These are phyloP conservation scores for Leucophenga maculata DNA, from an alignment of 2,888 invertebrate genomes.

Conservation along the genomic window DNA sequence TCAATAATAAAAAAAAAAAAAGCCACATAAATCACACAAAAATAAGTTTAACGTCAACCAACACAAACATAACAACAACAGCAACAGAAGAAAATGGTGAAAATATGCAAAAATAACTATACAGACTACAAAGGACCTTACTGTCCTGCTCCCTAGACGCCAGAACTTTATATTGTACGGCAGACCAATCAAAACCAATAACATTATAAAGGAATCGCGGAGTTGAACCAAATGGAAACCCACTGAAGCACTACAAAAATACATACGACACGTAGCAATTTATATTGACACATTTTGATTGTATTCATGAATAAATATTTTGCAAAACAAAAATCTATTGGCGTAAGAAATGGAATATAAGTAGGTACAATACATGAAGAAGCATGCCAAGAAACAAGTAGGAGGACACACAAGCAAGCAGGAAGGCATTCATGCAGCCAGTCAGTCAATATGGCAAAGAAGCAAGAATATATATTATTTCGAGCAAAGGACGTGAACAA, in stretches of 20 bases:
- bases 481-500: constrained; percentile 13
- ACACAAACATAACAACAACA: too few species aligned
- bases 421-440: neutral
- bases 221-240: neutral
- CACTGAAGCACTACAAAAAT: constrained; percentile 5
- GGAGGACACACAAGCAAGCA: neutral
- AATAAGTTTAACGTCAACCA: constrained; percentile 12
- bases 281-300: constrained; percentile 26
- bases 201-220: neutral
- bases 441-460: neutral
- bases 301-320: constrained; percentile 27
- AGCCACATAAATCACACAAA: constrained; percentile 10
- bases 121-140: neutral
- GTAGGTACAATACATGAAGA: neutral
- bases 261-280: constrained; percentile 25
- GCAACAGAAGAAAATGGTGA: neutral
- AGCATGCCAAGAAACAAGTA: neutral
- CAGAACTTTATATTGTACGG: neutral
- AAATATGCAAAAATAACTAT: neutral
- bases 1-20: neutral
- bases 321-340: constrained; percentile 1
- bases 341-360: neutral
- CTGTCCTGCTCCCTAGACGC: too few species aligned
- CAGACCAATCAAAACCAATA: neutral
- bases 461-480: constrained; percentile 21